These are phyloP conservation scores for Gila robusta DNA, from an alignment of 2,797 vertebrate genomes.

Conservation along the genomic window DNA sequence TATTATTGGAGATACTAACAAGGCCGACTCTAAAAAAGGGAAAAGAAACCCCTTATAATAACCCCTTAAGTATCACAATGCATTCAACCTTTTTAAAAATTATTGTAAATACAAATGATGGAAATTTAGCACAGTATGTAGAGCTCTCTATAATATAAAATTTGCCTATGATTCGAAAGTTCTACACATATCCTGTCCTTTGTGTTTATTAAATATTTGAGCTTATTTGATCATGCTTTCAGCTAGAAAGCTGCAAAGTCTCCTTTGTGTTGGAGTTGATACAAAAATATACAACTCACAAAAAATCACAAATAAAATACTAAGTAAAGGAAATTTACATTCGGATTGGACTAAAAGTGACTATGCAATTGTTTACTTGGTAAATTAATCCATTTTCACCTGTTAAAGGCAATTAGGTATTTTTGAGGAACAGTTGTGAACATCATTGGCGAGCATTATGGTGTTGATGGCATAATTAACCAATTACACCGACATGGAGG, in stretches of 20 bases:
- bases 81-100: background rate
- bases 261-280: background rate
- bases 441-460: background rate
- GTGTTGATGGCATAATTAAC: background rate
- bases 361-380: too few relatives aligned
- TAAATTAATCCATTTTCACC: background rate
- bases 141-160: background rate
- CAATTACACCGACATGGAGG: background rate
- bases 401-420: background rate
- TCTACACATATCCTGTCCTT: background rate
- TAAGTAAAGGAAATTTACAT: background rate
- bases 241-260: background rate
- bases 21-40: background rate
- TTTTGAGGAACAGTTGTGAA: background rate
- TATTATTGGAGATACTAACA: slow-evolving; percentile 14
- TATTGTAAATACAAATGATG: background rate
- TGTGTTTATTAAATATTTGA: background rate
- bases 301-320: too few relatives aligned
- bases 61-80: background rate
- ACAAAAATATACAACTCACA: too few relatives aligned
- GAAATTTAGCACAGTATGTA: background rate
- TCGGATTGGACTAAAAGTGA: background rate
- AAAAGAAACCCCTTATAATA: background rate
- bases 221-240: background rate
- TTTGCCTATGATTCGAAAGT: background rate